phyloP scores from a whole-genome alignment of 2,888 invertebrate genomes.

The Taenaris catops region DNA sequence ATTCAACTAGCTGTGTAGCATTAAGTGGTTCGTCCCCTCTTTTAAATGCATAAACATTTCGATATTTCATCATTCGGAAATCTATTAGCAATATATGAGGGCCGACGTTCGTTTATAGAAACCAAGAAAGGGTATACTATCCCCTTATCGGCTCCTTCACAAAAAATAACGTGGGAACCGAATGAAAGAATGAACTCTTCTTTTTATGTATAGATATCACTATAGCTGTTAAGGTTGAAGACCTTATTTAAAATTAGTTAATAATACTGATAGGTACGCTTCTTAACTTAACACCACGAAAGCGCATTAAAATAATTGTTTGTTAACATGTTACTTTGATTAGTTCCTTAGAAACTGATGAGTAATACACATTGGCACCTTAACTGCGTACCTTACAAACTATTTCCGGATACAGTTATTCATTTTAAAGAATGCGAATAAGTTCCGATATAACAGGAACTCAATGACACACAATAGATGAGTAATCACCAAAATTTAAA shows the following conservation, averaged over 20 bases:
- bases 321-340: no score
- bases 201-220: conserved; percentile 50
- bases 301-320: not conserved
- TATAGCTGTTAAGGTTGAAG: conserved; percentile 51
- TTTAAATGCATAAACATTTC: conserved; percentile 52
- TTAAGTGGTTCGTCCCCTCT: conserved; percentile 44
- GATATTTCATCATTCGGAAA: conserved; percentile 59
- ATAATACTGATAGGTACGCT: conserved; percentile 30
- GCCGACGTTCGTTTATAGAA: conserved; percentile 60
- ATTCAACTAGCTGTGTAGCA: conserved; percentile 29
- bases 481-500: no score
- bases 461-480: conserved; percentile 13
- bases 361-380: no score
- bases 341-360: conserved; percentile 7
- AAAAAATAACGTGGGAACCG: conserved; percentile 76
- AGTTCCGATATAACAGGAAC: conserved; percentile 16
- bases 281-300: conserved; percentile 22
- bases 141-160: conserved; percentile 71
- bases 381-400: not conserved
- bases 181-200: conserved; percentile 64
- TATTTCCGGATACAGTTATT: conserved; percentile 6
- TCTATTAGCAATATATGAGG: conserved; percentile 76
- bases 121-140: conserved; percentile 72
- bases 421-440: conserved; percentile 12
- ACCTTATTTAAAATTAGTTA: conserved; percentile 45